These are phyloP conservation scores for Xanthorhoe designata DNA, from an alignment of 2,888 invertebrate species.

Conservation along the genomic window DNA sequence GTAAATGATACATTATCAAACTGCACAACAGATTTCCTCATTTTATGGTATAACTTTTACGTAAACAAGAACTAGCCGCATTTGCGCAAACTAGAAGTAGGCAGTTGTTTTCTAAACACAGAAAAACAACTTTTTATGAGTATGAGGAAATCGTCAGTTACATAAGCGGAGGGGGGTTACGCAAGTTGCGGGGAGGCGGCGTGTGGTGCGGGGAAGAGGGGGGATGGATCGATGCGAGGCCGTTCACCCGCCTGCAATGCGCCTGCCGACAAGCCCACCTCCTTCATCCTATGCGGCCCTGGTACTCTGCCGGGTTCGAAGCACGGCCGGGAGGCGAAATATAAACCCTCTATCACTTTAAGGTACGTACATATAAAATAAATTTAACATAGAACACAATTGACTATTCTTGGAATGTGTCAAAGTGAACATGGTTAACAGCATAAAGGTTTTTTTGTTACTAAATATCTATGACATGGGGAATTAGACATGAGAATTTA, in stretches of 20 bases:
- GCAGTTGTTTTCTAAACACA: constrained; percentile 26
- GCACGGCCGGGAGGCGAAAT: constrained; percentile 26
- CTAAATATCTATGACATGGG: no score
- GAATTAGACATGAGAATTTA: no score
- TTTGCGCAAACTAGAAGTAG: constrained; percentile 29
- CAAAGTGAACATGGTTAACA: no score
- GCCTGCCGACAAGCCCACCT: constrained; percentile 60
- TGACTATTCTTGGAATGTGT: no score
- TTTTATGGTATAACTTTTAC: constrained; percentile 20
- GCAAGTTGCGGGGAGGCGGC: constrained; percentile 59
- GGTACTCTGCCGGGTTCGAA: constrained; percentile 55
- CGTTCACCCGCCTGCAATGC: constrained; percentile 85
- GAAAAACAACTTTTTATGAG: constrained; percentile 38
- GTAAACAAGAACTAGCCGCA: constrained; percentile 30
- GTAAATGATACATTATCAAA: neutral
- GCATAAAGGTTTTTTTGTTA: no score
- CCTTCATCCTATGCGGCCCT: constrained; percentile 63
- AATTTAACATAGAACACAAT: no score
- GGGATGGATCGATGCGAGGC: constrained; percentile 80
- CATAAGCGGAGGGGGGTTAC: constrained; percentile 75
- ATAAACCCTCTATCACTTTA: neutral
- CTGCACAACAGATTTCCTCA: constrained; percentile 14
- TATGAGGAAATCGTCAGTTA: constrained; percentile 78
- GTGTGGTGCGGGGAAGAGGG: constrained; percentile 36
- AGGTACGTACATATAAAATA: no score